phyloP scores from a whole-genome alignment of 2,113 vertebrate species.

The Pimephales promelas region DNA sequence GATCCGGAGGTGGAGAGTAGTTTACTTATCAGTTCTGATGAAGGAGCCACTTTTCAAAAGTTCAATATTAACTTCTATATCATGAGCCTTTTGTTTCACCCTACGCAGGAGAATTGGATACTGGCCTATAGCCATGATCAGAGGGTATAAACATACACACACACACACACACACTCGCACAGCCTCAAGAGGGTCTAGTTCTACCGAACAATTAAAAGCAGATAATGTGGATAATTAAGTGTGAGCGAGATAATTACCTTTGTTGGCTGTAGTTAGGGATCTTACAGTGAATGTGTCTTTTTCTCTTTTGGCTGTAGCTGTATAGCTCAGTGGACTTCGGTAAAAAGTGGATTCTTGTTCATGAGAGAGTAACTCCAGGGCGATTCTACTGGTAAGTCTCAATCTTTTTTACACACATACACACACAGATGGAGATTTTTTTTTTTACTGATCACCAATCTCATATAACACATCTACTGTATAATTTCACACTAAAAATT shows the following conservation, averaged over 20 bases:
- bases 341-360: slow-evolving; percentile 92
- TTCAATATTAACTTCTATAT: slow-evolving; percentile 90
- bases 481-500: slow-evolving; percentile 50
- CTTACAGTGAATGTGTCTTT: slow-evolving; percentile 25
- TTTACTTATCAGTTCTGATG: slow-evolving; percentile 93
- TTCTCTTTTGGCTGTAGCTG: slow-evolving; percentile 76
- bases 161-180: slow-evolving; percentile 7
- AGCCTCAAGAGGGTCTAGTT: background rate
- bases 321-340: slow-evolving; percentile 96
- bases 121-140: slow-evolving; percentile 92
- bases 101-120: slow-evolving; percentile 93
- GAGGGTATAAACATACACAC: slow-evolving; percentile 79
- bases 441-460: slow-evolving; percentile 41
- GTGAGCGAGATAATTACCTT: slow-evolving; percentile 32
- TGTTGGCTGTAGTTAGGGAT: slow-evolving; percentile 33
- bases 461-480: slow-evolving; percentile 39
- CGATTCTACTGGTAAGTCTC: slow-evolving; percentile 93
- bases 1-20: slow-evolving; percentile 94
- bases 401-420: background rate
- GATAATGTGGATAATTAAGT: slow-evolving; percentile 39
- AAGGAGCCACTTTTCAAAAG: slow-evolving; percentile 95
- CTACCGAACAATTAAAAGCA: slow-evolving; percentile 26
- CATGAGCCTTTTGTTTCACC: slow-evolving; percentile 94
- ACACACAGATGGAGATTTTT: background rate
- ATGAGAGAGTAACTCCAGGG: slow-evolving; percentile 90